phyloP scores from a whole-genome alignment of 2,113 vertebrate genomes.

The Ctenomys sociabilis region DNA sequence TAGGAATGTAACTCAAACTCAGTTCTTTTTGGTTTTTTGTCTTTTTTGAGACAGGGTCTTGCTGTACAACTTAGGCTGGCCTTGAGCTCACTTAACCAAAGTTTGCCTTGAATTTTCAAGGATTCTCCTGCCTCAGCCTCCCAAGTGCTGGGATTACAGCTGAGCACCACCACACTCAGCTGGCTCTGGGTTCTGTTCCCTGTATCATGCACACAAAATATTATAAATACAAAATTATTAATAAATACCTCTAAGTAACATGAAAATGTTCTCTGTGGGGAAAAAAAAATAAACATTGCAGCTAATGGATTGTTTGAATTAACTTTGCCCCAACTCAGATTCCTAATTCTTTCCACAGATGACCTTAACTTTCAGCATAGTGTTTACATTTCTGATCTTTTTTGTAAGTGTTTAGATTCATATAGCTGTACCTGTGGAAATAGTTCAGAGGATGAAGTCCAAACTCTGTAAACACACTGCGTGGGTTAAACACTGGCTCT shows the following conservation, averaged over 20 bases:
- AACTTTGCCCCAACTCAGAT: neutral
- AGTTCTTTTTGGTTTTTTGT: too few relatives aligned
- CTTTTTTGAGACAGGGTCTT: too few relatives aligned
- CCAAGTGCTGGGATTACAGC: too few relatives aligned
- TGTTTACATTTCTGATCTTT: neutral
- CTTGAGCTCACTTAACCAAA: too few relatives aligned
- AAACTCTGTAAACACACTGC: neutral
- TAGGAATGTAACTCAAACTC: neutral
- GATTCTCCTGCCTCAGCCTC: too few relatives aligned
- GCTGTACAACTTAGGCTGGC: too few relatives aligned
- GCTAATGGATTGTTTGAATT: neutral
- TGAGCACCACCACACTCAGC: too few relatives aligned
- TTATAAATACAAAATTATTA: neutral
- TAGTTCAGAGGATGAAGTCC: neutral
- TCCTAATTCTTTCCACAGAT: slow-evolving; percentile 15
- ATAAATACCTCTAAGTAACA: neutral
- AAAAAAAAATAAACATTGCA: neutral
- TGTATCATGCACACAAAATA: neutral
- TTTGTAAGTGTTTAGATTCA: neutral
- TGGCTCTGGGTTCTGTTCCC: neutral
- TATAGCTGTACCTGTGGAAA: neutral
- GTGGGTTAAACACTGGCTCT: neutral
- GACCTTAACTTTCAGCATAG: neutral
- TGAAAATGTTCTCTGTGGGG: neutral
- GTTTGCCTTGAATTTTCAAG: too few relatives aligned